phyloP scores from a whole-genome alignment of 2,113 vertebrate species.

The Macroglossus sobrinus region DNA sequence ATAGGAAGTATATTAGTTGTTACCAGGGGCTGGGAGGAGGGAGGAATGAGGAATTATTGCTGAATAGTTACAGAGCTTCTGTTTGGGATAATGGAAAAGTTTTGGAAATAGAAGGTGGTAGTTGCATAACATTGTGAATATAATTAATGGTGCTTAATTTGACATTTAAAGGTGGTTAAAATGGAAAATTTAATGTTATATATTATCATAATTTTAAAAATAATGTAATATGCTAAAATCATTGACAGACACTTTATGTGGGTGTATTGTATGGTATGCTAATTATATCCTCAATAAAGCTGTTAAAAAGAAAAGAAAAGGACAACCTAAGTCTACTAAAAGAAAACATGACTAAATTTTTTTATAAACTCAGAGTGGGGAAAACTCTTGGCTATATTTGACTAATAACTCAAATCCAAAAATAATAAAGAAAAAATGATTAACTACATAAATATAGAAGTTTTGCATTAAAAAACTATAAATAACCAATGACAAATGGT shows the following conservation, averaged over 20 bases:
- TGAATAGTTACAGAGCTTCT: neutral
- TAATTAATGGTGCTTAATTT: neutral
- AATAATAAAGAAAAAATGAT: neutral
- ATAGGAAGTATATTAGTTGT: neutral
- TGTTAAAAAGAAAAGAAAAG: neutral
- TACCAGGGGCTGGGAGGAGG: neutral
- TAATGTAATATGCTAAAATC: neutral
- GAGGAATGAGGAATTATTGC: neutral
- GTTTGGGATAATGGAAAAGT: neutral
- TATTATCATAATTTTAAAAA: neutral
- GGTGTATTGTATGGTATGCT: neutral
- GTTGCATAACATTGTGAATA: neutral
- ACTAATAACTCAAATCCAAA: neutral
- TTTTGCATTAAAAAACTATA: neutral
- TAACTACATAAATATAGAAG: neutral
- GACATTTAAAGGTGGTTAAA: neutral
- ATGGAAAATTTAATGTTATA: neutral
- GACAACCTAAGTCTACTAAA: neutral
- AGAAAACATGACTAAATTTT: neutral
- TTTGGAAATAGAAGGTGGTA: neutral
- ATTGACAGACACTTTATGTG: neutral
- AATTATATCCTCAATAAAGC: constrained; percentile 2
- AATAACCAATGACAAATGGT: neutral
- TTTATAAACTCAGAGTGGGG: neutral
- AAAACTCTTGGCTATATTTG: neutral